Evolutionary conservation across 2,888 invertebrate genomes (phyloP).

Genomic region (Euspilapteryx auroguttella): DNA sequence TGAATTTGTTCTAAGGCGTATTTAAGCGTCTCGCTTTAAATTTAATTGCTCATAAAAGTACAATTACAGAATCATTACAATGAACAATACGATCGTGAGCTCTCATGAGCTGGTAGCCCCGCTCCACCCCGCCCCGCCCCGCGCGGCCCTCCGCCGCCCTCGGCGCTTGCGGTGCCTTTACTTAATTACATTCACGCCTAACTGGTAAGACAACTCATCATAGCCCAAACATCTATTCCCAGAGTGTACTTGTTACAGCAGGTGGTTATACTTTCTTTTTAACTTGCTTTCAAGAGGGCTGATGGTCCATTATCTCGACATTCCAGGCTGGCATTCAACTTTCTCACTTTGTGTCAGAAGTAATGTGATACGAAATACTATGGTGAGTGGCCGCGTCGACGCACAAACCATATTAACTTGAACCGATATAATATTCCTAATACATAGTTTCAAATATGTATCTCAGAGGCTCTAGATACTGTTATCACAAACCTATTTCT

Average conservation of each 20-base stretch:
- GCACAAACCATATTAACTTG: conserved; percentile 19
- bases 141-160: conserved; percentile 11
- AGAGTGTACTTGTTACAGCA: conserved; percentile 10
- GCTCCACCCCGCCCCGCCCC: no score
- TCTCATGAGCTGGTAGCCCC: no score
- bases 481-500: conserved; percentile 42
- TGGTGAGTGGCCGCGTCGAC: conserved; percentile 12
- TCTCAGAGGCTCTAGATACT: conserved; percentile 26
- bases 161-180: conserved; percentile 15
- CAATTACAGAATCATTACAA: conserved; percentile 53
- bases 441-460: conserved; percentile 25
- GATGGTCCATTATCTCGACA: conserved; percentile 15
- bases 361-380: conserved; percentile 16
- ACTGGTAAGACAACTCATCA: conserved; percentile 45
- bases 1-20: conserved; percentile 38
- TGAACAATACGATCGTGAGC: conserved; percentile 34
- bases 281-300: no score
- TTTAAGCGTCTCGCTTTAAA: conserved; percentile 54
- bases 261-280: no score
- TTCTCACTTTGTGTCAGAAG: conserved; percentile 13
- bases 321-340: conserved; percentile 10
- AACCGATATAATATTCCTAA: conserved; percentile 18
- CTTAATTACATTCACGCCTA: conserved; percentile 49
- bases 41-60: conserved; percentile 57
- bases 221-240: conserved; percentile 38